phyloP scores from a whole-genome alignment of 2,888 invertebrate genomes.

The Drosophila fungiperda region DNA sequence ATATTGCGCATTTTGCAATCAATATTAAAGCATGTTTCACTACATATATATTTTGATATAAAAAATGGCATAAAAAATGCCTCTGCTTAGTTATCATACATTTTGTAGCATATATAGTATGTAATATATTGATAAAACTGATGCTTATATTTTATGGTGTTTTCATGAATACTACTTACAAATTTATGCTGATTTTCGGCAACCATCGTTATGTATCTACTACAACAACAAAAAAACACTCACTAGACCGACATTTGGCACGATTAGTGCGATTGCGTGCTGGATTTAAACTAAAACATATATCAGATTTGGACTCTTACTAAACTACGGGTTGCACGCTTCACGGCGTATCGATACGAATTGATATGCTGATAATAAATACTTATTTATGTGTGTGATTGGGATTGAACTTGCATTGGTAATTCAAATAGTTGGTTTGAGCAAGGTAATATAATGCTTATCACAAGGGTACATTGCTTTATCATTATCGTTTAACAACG shows the following conservation, averaged over 20 bases:
- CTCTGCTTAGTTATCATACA: conserved; percentile 62
- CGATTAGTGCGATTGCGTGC: conserved; percentile 23
- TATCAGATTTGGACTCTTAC: conserved; percentile 16
- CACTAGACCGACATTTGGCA: conserved; percentile 4
- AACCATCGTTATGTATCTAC: conserved; percentile 41
- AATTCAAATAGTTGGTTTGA: conserved; percentile 26
- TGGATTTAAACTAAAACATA: conserved; percentile 35
- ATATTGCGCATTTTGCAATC: conserved; percentile 55
- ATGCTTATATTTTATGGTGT: conserved; percentile 3
- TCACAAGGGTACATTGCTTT: conserved; percentile 20
- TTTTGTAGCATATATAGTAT: conserved; percentile 45
- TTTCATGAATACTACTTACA: conserved; percentile 51
- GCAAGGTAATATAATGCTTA: conserved; percentile 39
- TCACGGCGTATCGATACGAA: conserved; percentile 21
- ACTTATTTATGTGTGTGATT: conserved; percentile 19
- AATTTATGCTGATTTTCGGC: conserved; percentile 17
- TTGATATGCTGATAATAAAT: conserved; percentile 61
- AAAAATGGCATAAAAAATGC: conserved; percentile 23
- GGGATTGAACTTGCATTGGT: conserved; percentile 36
- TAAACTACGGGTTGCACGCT: conserved; percentile 16
- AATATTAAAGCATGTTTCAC: conserved; percentile 49
- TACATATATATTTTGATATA: conserved; percentile 67
- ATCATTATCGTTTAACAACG: conserved; percentile 43
- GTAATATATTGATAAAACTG: conserved; percentile 35
- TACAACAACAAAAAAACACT: conserved; percentile 3